These are phyloP conservation scores for Molossus alvarezi DNA, from an alignment of 2,797 vertebrate species.

Conservation along the genomic window DNA sequence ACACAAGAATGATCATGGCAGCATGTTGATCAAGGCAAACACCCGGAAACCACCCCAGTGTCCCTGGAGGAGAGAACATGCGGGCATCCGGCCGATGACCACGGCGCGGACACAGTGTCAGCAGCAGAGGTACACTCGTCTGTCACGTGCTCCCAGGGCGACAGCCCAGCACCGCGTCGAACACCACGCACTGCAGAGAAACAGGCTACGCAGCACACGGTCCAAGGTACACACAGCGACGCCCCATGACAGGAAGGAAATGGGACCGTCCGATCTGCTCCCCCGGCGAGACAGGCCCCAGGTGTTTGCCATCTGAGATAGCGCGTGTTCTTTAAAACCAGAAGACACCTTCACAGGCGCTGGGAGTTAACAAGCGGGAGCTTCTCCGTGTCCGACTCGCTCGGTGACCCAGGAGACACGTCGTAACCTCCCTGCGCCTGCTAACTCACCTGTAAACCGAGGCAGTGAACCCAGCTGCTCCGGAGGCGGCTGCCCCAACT, in stretches of 20 bases:
- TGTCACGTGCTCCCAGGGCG: fast-evolving
- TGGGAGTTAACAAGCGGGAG: neutral
- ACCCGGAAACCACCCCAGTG: fast-evolving
- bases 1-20: neutral
- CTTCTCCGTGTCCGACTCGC: neutral
- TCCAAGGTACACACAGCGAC: neutral
- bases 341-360: neutral
- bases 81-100: fast-evolving
- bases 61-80: fast-evolving
- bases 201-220: fast-evolving
- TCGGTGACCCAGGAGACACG: neutral
- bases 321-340: neutral
- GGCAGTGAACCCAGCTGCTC: neutral
- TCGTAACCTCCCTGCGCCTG: fast-evolving
- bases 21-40: no score
- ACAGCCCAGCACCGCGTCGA: fast-evolving
- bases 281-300: neutral
- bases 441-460: neutral
- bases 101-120: fast-evolving
- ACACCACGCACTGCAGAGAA: neutral
- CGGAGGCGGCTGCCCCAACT: neutral
- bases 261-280: fast-evolving
- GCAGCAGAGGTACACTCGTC: fast-evolving
- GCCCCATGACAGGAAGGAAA: fast-evolving
- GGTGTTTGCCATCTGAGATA: neutral